phyloP scores from a whole-genome alignment of 2,113 vertebrate species.

The Pituophis catenifer region DNA sequence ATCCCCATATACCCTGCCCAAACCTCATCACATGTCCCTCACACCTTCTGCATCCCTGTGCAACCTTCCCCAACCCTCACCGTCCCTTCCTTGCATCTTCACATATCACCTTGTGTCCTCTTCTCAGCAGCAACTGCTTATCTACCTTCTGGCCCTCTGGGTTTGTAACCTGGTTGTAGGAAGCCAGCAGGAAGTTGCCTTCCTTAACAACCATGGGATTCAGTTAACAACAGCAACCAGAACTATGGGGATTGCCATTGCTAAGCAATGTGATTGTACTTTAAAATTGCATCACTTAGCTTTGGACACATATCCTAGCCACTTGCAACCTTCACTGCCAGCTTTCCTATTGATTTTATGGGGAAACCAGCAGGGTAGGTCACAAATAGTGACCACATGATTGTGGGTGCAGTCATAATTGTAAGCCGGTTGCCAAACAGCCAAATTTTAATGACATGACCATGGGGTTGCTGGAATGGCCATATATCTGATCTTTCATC shows the following conservation, averaged over 20 bases:
- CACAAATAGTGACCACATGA: not conserved
- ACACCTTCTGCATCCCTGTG: too few species aligned
- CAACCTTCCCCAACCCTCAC: too few species aligned
- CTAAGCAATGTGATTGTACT: not conserved
- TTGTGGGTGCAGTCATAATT: not conserved
- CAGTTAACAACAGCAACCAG: not conserved
- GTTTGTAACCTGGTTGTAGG: too few species aligned
- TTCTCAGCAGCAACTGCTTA: not conserved
- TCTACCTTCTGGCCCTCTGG: too few species aligned
- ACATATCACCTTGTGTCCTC: not conserved
- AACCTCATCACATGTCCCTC: too few species aligned
- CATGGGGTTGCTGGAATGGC: not conserved
- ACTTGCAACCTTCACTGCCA: not conserved
- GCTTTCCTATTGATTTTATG: not conserved
- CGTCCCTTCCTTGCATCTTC: too few species aligned
- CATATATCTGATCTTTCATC: not conserved
- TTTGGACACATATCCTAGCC: not conserved
- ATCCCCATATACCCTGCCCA: too few species aligned
- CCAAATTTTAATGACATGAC: not conserved
- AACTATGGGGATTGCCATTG: not conserved
- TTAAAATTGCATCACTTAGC: not conserved
- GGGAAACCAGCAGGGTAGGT: not conserved
- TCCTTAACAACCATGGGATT: not conserved
- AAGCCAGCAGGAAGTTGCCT: not conserved
- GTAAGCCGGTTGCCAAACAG: not conserved